Percentiles rank a stretch among this genome's conserved stretches.
Evolutionary conservation across 23 tunicate genomes (phyloP).

Genomic region (Trididemnum clinides): DNA sequence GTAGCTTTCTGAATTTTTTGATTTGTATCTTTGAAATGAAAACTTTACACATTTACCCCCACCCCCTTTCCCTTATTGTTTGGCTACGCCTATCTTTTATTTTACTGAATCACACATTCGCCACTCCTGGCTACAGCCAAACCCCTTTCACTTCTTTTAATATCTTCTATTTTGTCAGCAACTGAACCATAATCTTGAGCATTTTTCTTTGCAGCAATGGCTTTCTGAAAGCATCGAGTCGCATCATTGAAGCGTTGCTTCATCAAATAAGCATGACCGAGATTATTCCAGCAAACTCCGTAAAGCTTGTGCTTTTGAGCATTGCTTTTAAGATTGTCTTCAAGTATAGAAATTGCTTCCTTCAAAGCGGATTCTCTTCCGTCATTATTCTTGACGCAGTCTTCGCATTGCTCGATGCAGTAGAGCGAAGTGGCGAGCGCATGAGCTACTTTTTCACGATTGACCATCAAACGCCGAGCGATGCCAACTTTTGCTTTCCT

Average conservation of each 20-base stretch:
- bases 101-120: constrained; percentile 8
- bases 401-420: constrained; percentile 22
- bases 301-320: constrained; percentile 15
- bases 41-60: too few relatives aligned
- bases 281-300: constrained; percentile 24
- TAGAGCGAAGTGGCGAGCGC: not conserved
- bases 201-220: constrained; percentile 30
- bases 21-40: too few relatives aligned
- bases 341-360: constrained; percentile 15
- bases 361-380: constrained; percentile 4
- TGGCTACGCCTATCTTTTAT: not conserved
- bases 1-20: too few relatives aligned
- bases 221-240: not conserved
- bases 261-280: constrained; percentile 20
- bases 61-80: too few relatives aligned
- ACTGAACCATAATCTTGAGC: constrained; percentile 9
- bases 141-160: not conserved
- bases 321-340: not conserved
- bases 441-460: not conserved
- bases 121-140: not conserved
- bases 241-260: not conserved
- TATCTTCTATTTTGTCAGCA: constrained; percentile 29
- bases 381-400: not conserved
- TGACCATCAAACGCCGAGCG: not conserved
- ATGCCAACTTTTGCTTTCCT: not conserved